These are phyloP conservation scores for Artibeus jamaicensis DNA, from an alignment of 2,797 vertebrate species.

Conservation along the genomic window DNA sequence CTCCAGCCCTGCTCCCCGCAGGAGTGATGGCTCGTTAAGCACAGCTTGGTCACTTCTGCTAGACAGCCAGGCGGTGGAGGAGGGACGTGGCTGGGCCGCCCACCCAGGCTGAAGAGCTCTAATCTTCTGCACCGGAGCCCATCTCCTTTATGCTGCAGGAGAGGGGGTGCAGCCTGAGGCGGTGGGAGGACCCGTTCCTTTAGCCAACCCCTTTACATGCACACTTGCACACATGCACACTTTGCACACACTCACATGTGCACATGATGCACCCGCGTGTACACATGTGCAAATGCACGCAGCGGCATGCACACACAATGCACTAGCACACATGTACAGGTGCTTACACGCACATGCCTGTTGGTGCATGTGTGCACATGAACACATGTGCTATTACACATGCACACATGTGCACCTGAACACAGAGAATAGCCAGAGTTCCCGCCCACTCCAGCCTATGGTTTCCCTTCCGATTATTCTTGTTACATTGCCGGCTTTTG, in stretches of 20 bases:
- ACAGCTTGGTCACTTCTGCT: not conserved
- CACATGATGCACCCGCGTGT: not conserved
- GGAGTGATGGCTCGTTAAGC: not conserved
- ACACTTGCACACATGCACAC: fast-evolving
- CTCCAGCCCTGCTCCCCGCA: not conserved
- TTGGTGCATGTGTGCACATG: too few species aligned
- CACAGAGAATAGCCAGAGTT: fast-evolving
- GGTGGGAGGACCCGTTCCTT: not conserved
- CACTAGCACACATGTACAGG: fast-evolving
- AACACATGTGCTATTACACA: too few species aligned
- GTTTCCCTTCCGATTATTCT: not conserved
- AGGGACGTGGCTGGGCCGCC: not conserved
- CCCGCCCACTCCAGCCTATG: not conserved
- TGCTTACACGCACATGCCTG: not conserved
- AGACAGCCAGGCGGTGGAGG: not conserved
- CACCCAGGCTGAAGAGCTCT: not conserved
- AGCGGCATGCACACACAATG: fast-evolving
- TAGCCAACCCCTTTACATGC: not conserved
- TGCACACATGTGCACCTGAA: fast-evolving
- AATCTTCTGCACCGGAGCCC: not conserved
- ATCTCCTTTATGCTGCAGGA: not conserved
- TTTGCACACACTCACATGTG: fast-evolving
- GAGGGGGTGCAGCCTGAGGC: not conserved
- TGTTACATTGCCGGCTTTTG: not conserved
- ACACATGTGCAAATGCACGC: fast-evolving